Evolutionary conservation across 2,113 vertebrate genomes (phyloP), one percentile per base, ranked within the genome.

Genomic region (Eudyptes chrysolophus): DNA sequence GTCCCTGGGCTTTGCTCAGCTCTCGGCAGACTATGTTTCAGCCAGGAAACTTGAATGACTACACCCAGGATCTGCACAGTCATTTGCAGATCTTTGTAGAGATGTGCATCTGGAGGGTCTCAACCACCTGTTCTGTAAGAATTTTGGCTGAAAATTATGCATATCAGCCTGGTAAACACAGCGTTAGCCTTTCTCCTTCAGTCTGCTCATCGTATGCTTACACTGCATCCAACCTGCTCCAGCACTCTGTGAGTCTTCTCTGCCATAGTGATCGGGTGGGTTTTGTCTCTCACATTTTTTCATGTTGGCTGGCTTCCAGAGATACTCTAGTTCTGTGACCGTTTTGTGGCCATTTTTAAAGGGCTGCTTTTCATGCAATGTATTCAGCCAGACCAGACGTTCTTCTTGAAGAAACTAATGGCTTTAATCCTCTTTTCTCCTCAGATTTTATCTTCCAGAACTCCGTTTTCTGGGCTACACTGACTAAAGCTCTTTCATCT

Each of bases 401-500:
- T 96, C 38, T 85, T 95, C 89, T 84, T 84, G 72, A 91, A 94
- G 80, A 94, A 95, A 95, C 48, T 84, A 89, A 57, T 66, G 30
- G 15, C 1, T 96, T 93, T 96, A 95, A 97, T 78, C 38, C 57
- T 92, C 84, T 94, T 84, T 95, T 68, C 60, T 89, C 44, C 38
- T 81, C 60, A 78, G 65, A 94, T 89, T 89, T 92, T 92, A 91
- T 89, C 89, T 75, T 87, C 76, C 48, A 79, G 52, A 60, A 66
- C 61, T 87, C 84, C 24, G 68, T 93, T 94, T 89, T 81, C 87
- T 87, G 52, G 62, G 38, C 22, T 87, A 66, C 0, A 0, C 36
- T 84, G 58, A 83, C 83, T 90, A 90, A 79, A 96, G 74, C 75
- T 66, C 84, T 96, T 93, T 81, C 52, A 91, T 84, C 61, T 89